Evolutionary conservation across 2,888 invertebrate species (phyloP).

Genomic region (Nasonovia ribisnigri): DNA sequence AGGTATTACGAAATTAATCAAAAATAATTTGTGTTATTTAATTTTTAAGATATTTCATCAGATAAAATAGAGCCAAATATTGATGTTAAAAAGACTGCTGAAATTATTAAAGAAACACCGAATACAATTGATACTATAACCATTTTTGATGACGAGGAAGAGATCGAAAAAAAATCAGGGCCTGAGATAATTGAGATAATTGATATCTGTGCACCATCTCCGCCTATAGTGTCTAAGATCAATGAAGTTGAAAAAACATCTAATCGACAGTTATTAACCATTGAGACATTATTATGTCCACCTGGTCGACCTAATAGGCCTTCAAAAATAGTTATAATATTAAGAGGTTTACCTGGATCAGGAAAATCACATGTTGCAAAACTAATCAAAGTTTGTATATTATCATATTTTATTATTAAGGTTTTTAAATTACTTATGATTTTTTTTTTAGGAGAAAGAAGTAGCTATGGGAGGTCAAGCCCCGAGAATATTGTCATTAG

Average conservation of each 20-base stretch:
- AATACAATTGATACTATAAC: not conserved
- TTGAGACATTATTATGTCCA: conserved; percentile 85
- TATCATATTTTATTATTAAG: not conserved
- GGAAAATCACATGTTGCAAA: conserved; percentile 94
- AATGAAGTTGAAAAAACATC: conserved; percentile 37
- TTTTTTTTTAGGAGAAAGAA: conserved; percentile 75
- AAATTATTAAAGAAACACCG: conserved; percentile 13
- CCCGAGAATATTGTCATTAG: conserved; percentile 92
- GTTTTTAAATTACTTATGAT: not conserved
- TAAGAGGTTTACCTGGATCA: conserved; percentile 94
- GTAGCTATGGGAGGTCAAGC: conserved; percentile 88
- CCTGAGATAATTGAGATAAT: not conserved
- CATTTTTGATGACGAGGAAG: not conserved
- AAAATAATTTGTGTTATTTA: not conserved
- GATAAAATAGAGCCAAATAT: not conserved
- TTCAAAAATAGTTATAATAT: conserved; percentile 84
- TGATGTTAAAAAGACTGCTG: not conserved
- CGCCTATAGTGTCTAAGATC: conserved; percentile 12
- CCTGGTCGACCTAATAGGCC: conserved; percentile 88
- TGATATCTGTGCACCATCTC: conserved; percentile 24
- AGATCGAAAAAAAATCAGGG: not conserved
- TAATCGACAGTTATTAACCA: conserved; percentile 71
- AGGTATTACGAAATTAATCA: not conserved
- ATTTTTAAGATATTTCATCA: conserved; percentile 24
- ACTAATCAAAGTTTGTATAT: conserved; percentile 79